A percentile compares a stretch with the other conserved stretches of the same genome.
Evolutionary conservation across 2,888 invertebrate genomes (phyloP).

Genomic region (Tricholauxania praeusta): DNA sequence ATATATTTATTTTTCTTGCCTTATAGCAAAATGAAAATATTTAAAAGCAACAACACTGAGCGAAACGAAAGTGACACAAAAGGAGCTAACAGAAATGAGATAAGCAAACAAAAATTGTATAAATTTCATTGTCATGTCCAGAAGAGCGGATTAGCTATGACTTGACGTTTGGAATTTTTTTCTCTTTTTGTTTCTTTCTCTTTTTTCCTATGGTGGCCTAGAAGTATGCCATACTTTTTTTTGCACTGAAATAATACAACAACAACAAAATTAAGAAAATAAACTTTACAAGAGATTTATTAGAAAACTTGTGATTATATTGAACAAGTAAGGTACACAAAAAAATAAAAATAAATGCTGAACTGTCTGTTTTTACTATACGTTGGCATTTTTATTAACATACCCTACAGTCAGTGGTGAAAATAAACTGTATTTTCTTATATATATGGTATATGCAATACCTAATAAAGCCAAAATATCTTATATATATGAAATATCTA

Average conservation of each 20-base stretch:
- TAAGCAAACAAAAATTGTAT: constrained; percentile 53
- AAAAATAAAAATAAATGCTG: too few relatives aligned
- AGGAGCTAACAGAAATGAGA: constrained; percentile 32
- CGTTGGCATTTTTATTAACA: too few relatives aligned
- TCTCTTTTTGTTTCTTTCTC: too few relatives aligned
- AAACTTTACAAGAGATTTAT: constrained; percentile 51
- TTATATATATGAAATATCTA: too few relatives aligned
- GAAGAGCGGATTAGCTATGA: constrained; percentile 53
- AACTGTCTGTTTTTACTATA: too few relatives aligned
- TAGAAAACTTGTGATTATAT: constrained; percentile 46
- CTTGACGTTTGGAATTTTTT: background rate
- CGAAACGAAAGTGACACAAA: constrained; percentile 6
- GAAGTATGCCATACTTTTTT: too few relatives aligned
- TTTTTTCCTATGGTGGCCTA: too few relatives aligned
- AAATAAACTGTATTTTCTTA: too few relatives aligned
- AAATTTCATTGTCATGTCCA: constrained; percentile 62
- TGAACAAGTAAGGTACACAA: constrained; percentile 41
- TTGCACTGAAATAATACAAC: background rate
- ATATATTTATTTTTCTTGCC: background rate
- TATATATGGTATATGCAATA: too few relatives aligned
- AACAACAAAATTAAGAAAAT: background rate
- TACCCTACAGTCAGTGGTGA: too few relatives aligned
- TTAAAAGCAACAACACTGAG: background rate
- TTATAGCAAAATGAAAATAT: background rate
- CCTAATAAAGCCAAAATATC: too few relatives aligned